phyloP scores from a whole-genome alignment of 2,113 vertebrate genomes.

The Fregetta grallaria region DNA sequence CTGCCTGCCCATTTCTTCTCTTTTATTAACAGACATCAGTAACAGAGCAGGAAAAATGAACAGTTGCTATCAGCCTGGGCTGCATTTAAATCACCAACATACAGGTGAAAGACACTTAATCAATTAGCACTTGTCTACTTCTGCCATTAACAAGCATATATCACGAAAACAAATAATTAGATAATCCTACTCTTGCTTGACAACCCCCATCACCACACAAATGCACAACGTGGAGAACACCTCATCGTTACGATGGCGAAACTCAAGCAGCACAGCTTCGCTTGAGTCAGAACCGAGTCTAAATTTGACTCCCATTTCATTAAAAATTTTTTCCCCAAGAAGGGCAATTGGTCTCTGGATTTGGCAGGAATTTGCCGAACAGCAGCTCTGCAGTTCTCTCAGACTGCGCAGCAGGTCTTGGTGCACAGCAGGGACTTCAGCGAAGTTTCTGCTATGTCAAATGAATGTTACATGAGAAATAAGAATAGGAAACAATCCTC shows the following conservation, averaged over 20 bases:
- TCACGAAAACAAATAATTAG: background rate
- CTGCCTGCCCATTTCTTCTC: background rate
- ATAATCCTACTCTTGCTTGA: background rate
- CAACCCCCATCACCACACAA: background rate
- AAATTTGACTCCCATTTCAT: background rate
- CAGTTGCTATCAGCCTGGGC: background rate
- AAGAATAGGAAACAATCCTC: background rate
- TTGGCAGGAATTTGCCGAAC: background rate
- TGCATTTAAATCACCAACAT: background rate
- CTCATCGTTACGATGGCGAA: background rate
- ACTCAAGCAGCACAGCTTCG: background rate
- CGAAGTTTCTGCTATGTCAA: background rate
- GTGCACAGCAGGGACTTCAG: background rate
- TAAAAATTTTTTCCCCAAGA: background rate
- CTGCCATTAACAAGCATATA: background rate
- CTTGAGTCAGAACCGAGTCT: background rate
- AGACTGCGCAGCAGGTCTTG: background rate
- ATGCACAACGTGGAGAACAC: fast-evolving
- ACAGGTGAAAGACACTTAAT: background rate
- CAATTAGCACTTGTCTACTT: background rate
- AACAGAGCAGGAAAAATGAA: background rate
- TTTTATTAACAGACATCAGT: background rate
- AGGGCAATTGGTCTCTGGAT: background rate
- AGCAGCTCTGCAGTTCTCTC: background rate
- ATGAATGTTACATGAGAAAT: background rate